Conservation (phyloP, 2,797 vertebrate genomes). For the Sebastes reedi region DNA sequence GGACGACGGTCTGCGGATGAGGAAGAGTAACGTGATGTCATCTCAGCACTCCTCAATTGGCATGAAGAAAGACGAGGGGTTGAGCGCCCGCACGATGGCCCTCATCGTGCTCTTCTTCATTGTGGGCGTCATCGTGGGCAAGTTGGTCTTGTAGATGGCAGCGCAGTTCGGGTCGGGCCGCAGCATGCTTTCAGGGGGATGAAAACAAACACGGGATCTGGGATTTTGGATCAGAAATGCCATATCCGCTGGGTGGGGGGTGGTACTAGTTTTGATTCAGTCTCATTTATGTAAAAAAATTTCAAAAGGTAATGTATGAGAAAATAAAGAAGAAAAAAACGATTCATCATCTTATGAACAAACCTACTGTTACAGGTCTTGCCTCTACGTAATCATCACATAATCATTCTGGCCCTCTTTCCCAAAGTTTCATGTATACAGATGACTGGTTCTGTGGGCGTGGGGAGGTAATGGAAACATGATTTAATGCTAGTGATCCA, state of each 20-base stretch:
- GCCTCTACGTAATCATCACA: conserved; percentile 86
- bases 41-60: conserved; percentile 84
- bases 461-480: conserved; percentile 29
- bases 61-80: conserved; percentile 91
- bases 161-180: conserved; percentile 39
- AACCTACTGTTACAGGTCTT: conserved; percentile 90
- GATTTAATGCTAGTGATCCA: conserved; percentile 76
- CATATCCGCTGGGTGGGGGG: conserved; percentile 81
- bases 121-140: conserved; percentile 94
- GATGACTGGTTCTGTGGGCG: conserved; percentile 37
- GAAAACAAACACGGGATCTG: conserved; percentile 78
- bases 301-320: conserved; percentile 63
- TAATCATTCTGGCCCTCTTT: conserved; percentile 71
- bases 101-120: conserved; percentile 95
- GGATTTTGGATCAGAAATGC: conserved; percentile 86
- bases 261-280: conserved; percentile 86
- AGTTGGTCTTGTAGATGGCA: conserved; percentile 95
- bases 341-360: conserved; percentile 72
- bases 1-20: conserved; percentile 94
- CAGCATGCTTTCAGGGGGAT: conserved; percentile 82
- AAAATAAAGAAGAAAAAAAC: conserved; percentile 30
- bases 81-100: conserved; percentile 89
- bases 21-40: conserved; percentile 88
- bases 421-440: conserved; percentile 61
- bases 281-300: conserved; percentile 79